Evolutionary conservation across 2,797 vertebrate species (phyloP).

Genomic region (Mormyrops boulengeri): DNA sequence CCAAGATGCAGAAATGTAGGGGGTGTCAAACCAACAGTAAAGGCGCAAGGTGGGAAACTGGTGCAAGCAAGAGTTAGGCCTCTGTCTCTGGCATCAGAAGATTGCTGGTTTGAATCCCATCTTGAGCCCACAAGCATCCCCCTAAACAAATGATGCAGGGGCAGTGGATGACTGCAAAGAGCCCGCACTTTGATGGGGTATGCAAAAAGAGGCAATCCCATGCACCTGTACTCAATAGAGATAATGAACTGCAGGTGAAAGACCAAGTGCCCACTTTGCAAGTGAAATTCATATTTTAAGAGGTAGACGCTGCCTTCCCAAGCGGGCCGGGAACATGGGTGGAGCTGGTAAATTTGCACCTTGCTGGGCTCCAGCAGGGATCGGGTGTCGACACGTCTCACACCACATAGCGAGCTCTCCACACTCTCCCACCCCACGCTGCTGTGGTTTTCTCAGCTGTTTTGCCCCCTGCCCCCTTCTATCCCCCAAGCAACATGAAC

Average conservation of each 20-base stretch:
- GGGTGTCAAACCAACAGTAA: neutral
- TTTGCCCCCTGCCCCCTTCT: slow-evolving; percentile 38
- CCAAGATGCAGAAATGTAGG: neutral
- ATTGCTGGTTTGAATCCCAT: neutral
- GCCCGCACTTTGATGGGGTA: neutral
- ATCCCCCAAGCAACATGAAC: neutral
- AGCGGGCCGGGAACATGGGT: neutral
- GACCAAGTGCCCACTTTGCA: neutral
- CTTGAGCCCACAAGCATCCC: neutral
- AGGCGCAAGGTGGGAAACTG: neutral
- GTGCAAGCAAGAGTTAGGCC: neutral
- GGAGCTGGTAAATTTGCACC: neutral
- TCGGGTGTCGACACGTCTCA: neutral
- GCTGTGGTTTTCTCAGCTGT: slow-evolving; percentile 52
- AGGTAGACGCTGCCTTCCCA: neutral
- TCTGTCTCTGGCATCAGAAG: neutral
- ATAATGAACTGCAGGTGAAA: neutral
- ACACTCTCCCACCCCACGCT: neutral
- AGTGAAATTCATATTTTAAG: neutral
- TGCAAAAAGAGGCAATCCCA: neutral
- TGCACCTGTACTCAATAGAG: neutral
- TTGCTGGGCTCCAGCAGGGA: neutral
- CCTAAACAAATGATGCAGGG: neutral
- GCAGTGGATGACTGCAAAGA: neutral
- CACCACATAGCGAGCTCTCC: neutral